Evolutionary conservation across 2,797 vertebrate genomes (phyloP), one percentile per base, ranked within the genome.

Genomic region (Alauda arvensis): DNA sequence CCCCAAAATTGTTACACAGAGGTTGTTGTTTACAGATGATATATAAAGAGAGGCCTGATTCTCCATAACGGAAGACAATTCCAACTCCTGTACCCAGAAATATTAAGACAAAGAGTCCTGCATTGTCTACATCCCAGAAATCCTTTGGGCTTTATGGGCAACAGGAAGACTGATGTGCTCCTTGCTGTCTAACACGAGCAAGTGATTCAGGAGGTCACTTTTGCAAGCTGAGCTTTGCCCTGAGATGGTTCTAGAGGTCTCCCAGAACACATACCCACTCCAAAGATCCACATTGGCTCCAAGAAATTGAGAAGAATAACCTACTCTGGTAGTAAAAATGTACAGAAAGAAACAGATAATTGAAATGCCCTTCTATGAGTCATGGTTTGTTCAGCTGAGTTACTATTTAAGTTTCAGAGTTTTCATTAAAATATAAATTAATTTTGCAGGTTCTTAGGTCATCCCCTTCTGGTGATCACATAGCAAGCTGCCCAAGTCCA

Each of bases 351-450:
- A 83, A 77, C 1, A 6, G 20, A 26, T 85, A 89, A 66, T 13
- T 21, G 14, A 56, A 76, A 81, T 12, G 3, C 45, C 14, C 7
- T 62, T 40, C 34, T 48, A 4, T 18, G 19, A 51, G 33, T 60
- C 40, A 70, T 2, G 12, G 7, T 13, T 40, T 0, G 0, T 48
- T 87, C 62, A 71, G 3, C 3, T 42, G 48, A 72, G 19, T 42
- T 87, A 17, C 8, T 69, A 59, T 53, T 63, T 43, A 85, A 68
- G 31, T 68, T 83, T 65, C 31, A 74, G n/a, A 5, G 14, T 14
- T 56, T 85, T 86, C 43, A 68, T 53, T 78, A 53, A 80, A 83
- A 84, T 61, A 39, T 4, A 57, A 88, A 82, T 33, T 2, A 39
- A 34, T 81, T 76, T 66, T 46, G 70, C 9, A 37, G 4, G 20